phyloP scores from a whole-genome alignment of 1,140 invertebrate species.

The Euschistus heros region DNA sequence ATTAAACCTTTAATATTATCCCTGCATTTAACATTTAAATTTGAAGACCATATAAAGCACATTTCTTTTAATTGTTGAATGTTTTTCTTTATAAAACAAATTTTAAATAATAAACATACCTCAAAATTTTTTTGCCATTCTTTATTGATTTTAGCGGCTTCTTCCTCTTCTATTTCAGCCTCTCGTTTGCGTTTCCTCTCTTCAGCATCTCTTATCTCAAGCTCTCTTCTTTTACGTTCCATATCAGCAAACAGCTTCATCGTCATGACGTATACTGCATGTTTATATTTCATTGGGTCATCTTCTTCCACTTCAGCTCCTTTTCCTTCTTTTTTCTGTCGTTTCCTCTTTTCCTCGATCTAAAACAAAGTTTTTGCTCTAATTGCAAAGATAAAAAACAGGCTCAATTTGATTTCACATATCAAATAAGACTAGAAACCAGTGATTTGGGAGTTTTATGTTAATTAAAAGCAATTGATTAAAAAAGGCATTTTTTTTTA shows the following conservation, averaged over 20 bases:
- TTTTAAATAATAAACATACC: constrained; percentile 37
- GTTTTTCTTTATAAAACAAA: too few species aligned
- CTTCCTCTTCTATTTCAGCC: constrained; percentile 84
- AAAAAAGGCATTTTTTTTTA: too few species aligned
- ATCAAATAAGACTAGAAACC: too few species aligned
- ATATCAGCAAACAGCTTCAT: constrained; percentile 98
- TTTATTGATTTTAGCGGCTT: constrained; percentile 73
- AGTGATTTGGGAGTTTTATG: too few species aligned
- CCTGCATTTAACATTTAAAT: too few species aligned
- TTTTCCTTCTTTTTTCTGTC: constrained; percentile 87
- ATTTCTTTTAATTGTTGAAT: too few species aligned
- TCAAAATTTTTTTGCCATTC: constrained; percentile 99
- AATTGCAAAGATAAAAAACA: too few species aligned
- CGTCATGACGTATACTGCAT: constrained; percentile 91
- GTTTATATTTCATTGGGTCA: constrained; percentile 82
- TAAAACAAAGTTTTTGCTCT: too few species aligned
- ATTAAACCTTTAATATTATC: too few species aligned
- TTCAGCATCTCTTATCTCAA: constrained; percentile 81
- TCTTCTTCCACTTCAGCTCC: constrained; percentile 79
- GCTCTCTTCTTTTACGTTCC: constrained; percentile 69
- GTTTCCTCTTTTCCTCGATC: constrained; percentile 91
- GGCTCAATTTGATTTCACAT: too few species aligned
- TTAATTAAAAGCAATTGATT: too few species aligned
- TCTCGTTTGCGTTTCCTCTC: constrained; percentile 91
- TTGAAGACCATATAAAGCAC: too few species aligned